Evolutionary conservation across 2,113 vertebrate species (phyloP).

Genomic region (Siniperca knerii): DNA sequence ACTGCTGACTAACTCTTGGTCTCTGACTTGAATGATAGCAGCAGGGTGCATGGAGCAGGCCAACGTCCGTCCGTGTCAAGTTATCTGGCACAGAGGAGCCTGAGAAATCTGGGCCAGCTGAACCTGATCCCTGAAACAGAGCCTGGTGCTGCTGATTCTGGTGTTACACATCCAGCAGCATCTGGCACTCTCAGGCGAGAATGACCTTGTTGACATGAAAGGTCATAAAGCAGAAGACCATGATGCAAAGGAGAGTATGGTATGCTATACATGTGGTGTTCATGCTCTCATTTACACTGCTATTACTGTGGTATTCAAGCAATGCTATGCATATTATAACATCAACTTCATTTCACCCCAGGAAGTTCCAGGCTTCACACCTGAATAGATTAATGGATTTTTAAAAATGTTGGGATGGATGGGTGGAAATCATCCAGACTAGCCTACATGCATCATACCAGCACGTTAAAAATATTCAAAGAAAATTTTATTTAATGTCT

Average conservation of each 20-base stretch:
- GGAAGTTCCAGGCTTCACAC: not conserved
- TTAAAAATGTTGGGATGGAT: not conserved
- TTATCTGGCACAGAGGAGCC: constrained; percentile 70
- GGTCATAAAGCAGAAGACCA: constrained; percentile 8
- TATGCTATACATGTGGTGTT: not conserved
- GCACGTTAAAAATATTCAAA: constrained; percentile 12
- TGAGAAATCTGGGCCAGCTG: constrained; percentile 71
- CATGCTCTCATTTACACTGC: not conserved
- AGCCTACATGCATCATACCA: not conserved
- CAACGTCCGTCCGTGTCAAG: constrained; percentile 64
- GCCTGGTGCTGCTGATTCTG: constrained; percentile 50
- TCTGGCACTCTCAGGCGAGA: constrained; percentile 42
- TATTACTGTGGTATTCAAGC: not conserved
- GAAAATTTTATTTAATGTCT: constrained; percentile 38
- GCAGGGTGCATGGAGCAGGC: constrained; percentile 20
- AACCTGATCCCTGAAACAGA: constrained; percentile 79
- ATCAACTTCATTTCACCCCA: not conserved
- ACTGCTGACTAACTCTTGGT: constrained; percentile 78
- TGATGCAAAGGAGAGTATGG: not conserved
- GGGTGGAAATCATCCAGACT: not conserved
- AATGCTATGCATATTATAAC: not conserved
- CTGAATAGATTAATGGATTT: not conserved
- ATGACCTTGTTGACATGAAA: constrained; percentile 36
- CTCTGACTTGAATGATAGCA: constrained; percentile 72
- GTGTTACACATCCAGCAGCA: constrained; percentile 57